Evolutionary conservation across 1,140 invertebrate species (phyloP), one percentile per base, ranked within the genome.

Genomic region (Lepidurus couesii): DNA sequence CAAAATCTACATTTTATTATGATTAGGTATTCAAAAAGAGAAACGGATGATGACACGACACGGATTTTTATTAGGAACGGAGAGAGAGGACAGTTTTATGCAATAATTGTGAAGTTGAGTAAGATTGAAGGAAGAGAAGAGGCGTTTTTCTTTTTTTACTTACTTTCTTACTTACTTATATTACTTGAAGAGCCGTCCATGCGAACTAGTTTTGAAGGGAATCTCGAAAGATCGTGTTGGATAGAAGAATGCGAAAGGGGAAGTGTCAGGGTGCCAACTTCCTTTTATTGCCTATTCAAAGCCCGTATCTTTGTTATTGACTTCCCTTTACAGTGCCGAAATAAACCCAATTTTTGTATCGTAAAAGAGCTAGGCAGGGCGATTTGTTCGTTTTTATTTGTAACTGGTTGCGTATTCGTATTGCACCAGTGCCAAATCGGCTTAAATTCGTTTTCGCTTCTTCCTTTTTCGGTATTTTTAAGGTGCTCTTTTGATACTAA

Each of bases 321-420:
- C 53, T 65, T 65, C 53, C 13, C n/a, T 65, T 65, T 65, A 65
- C 45, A 47, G 45, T 11, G 53, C 53, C 53, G 16, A 65, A 65
- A 65, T 65, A 65, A 65, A 65, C 53, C 53, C 53, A 65, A 65
- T 65, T 65, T 65, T 65, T 65, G 53, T 65, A 65, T 65, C 53
- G 53, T 65, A 65, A 65, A 65, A 4, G 4, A 65, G 16, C 21
- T n/a, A n/a, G 53, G 8, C 53, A 21, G 21, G 53, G 1, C 53
- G 9, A 21, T 65, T 65, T 0, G 53, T 65, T 65, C 53, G 0
- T 16, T n/a, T 65, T 65, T 47, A n/a, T 65, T 65, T 65, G n/a
- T 65, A 65, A 65, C n/a, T 13, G 53, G 53, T 65, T 21, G 21
- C 21, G 9, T 65, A 65, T 16, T 65, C 21, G n/a, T n/a, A 65